A percentile compares a stretch with the other conserved stretches of the same genome.
Conservation (phyloP, 2,888 invertebrate species). For the Drosophila tanythrix region DNA sequence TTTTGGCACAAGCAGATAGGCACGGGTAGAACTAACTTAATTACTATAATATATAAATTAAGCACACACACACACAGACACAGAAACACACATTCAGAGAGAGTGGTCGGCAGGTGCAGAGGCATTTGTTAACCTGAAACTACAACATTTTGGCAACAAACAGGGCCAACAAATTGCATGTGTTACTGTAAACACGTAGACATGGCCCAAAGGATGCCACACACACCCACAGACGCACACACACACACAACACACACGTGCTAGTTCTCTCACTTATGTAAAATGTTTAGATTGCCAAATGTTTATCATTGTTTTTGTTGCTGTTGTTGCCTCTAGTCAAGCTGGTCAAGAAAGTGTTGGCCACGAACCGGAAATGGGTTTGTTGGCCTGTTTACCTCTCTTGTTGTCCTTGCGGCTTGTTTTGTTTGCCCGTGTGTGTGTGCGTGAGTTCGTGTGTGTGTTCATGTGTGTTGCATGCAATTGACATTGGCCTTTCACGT, state of each 20-base stretch:
- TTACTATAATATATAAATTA: too few species aligned
- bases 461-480: conserved; percentile 33
- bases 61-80: conserved; percentile 10
- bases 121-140: conserved; percentile 40
- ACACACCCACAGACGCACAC: conserved; percentile 17
- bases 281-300: conserved; percentile 51
- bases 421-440: background rate
- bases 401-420: conserved; percentile 47
- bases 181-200: conserved; percentile 56
- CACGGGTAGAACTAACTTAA: conserved; percentile 27
- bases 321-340: conserved; percentile 12
- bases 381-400: background rate
- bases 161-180: conserved; percentile 58
- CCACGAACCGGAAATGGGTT: conserved; percentile 10
- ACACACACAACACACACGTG: background rate
- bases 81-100: conserved; percentile 4
- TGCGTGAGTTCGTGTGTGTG: conserved; percentile 11
- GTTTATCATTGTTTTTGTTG: conserved; percentile 18
- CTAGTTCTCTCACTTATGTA: conserved; percentile 33
- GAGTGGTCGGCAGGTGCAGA: conserved; percentile 8
- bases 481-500: conserved; percentile 65
- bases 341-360: conserved; percentile 54
- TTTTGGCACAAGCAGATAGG: conserved; percentile 27
- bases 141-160: conserved; percentile 60
- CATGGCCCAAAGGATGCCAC: conserved; percentile 42